Evolutionary conservation across 2,113 vertebrate species (phyloP).

Genomic region (Pseudopodoces humilis): DNA sequence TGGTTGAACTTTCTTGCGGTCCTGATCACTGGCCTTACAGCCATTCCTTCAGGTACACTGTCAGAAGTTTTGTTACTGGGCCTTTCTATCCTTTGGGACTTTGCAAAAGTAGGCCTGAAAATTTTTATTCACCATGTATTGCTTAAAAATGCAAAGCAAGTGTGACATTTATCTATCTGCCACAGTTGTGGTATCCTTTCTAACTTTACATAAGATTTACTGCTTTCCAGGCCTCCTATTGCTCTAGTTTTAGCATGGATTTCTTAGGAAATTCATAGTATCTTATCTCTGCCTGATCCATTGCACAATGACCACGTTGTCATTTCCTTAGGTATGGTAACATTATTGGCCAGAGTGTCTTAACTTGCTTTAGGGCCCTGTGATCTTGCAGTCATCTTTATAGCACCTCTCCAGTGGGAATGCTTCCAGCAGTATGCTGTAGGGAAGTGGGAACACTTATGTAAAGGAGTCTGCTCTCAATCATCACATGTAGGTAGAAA

Average conservation of each 20-base stretch:
- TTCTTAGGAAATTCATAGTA: background rate
- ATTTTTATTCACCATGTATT: background rate
- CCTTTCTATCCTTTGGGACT: background rate
- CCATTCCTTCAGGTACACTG: background rate
- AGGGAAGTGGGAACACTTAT: background rate
- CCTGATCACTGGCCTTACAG: background rate
- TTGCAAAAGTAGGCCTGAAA: background rate
- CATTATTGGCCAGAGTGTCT: background rate
- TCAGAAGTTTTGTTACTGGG: background rate
- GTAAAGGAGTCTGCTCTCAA: background rate
- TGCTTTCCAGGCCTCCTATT: background rate
- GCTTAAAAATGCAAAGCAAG: background rate
- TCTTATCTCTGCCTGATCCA: constrained; percentile 16
- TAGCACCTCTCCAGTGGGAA: background rate
- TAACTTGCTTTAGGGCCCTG: constrained; percentile 2
- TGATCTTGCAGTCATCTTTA: constrained; percentile 13
- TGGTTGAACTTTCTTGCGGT: background rate
- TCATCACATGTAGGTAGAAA: background rate
- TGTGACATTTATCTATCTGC: background rate
- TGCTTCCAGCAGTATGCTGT: constrained; percentile 14
- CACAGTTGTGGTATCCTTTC: background rate
- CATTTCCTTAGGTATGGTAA: constrained; percentile 11
- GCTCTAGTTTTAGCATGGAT: background rate
- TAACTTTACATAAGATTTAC: background rate
- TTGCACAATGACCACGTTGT: background rate